These are phyloP conservation scores for Arctia plantaginis DNA, from an alignment of 2,888 invertebrate species.

Conservation along the genomic window DNA sequence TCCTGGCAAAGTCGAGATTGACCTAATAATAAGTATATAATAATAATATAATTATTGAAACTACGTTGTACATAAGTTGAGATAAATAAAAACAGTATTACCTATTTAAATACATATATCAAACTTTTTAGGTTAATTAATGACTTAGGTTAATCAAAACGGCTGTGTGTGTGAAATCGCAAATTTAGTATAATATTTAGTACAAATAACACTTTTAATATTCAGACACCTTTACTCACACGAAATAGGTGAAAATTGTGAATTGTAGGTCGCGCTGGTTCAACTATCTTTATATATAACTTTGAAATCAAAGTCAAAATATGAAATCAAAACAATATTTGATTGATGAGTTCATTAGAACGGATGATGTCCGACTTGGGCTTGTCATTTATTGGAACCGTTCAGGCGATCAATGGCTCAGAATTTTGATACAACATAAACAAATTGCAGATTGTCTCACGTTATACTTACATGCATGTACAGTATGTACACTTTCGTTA, in stretches of 20 bases:
- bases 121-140: background rate
- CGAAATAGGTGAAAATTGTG: slow-evolving; percentile 39
- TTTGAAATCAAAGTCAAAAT: slow-evolving; percentile 43
- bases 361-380: slow-evolving; percentile 52
- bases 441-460: slow-evolving; percentile 59
- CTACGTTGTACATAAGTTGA: no score
- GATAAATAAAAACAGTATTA: background rate
- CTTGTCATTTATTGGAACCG: slow-evolving; percentile 47
- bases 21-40: no score
- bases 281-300: slow-evolving; percentile 39
- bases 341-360: slow-evolving; percentile 64
- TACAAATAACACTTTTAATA: background rate
- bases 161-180: no score
- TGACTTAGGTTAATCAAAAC: no score
- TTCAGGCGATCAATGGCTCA: slow-evolving; percentile 55
- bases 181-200: no score
- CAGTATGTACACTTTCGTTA: slow-evolving; percentile 37
- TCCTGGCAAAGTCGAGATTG: no score
- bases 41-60: no score
- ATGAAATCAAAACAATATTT: slow-evolving; percentile 50
- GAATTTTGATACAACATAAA: slow-evolving; percentile 58
- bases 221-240: slow-evolving; percentile 35
- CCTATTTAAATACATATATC: background rate
- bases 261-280: slow-evolving; percentile 40
- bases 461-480: slow-evolving; percentile 18